Conservation (phyloP, 2,113 vertebrate species). For the Hemichromis elongatus region DNA sequence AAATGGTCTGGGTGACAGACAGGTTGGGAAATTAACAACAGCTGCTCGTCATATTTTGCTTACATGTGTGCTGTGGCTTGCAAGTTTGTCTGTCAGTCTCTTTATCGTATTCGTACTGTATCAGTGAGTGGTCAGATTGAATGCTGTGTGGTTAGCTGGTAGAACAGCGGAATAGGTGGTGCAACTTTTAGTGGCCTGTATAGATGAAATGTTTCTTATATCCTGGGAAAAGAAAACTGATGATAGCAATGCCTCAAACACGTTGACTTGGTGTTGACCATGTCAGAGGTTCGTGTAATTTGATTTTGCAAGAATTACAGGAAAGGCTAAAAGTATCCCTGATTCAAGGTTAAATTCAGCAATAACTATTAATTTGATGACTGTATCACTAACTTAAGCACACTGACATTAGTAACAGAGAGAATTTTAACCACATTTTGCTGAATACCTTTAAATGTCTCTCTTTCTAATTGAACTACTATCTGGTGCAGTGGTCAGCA, state of each 20-base stretch:
- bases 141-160: background rate
- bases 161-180: background rate
- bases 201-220: background rate
- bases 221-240: background rate
- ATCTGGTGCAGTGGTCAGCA: background rate
- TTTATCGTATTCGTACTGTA: background rate
- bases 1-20: constrained; percentile 58
- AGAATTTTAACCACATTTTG: background rate
- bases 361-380: background rate
- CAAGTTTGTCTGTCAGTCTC: constrained; percentile 5
- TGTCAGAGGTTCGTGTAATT: background rate
- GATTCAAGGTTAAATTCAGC: background rate
- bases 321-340: background rate
- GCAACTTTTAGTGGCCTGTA: background rate
- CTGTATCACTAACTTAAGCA: background rate
- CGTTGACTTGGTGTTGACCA: background rate
- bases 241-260: background rate
- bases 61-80: constrained; percentile 11
- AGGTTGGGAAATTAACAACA: constrained; percentile 46
- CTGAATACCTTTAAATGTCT: background rate
- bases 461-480: background rate
- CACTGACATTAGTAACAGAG: background rate
- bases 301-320: background rate
- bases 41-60: constrained; percentile 13
- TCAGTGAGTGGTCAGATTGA: background rate